Evolutionary conservation across 2,113 vertebrate genomes (phyloP).

Genomic region (Pitta sordida): DNA sequence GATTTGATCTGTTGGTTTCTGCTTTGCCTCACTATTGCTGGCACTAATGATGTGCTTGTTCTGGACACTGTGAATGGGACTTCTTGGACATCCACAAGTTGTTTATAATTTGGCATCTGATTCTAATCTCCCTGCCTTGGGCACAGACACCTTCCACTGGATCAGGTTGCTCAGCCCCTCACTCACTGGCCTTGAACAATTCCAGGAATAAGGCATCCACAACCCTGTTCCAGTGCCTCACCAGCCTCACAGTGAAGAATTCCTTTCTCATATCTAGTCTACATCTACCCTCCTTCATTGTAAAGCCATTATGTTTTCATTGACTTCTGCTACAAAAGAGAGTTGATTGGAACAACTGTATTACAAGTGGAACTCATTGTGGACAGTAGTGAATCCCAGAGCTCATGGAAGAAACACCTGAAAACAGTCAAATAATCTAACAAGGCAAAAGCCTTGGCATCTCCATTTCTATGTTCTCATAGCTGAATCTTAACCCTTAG

Average conservation of each 20-base stretch:
- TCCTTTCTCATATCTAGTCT: background rate
- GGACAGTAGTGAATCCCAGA: background rate
- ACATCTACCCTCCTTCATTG: background rate
- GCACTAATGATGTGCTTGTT: accelerated
- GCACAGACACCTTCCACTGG: background rate
- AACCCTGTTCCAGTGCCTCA: background rate
- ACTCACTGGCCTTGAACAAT: background rate
- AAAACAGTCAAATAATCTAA: background rate
- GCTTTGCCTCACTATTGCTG: background rate
- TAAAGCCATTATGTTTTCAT: background rate
- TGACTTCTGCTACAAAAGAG: background rate
- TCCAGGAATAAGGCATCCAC: background rate
- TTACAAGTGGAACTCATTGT: background rate
- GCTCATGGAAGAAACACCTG: background rate
- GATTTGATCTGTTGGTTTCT: background rate
- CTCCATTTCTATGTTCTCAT: background rate
- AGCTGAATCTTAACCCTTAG: background rate
- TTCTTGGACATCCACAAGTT: too few relatives aligned
- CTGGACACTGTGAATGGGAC: background rate
- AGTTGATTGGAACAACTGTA: background rate
- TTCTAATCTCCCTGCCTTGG: background rate
- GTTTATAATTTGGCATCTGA: too few relatives aligned
- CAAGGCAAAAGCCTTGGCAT: background rate
- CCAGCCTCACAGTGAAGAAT: background rate
- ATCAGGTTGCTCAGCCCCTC: too few relatives aligned